These are phyloP conservation scores for Spizaetus ornatus DNA, from an alignment of 2,113 vertebrate genomes.

Conservation along the genomic window DNA sequence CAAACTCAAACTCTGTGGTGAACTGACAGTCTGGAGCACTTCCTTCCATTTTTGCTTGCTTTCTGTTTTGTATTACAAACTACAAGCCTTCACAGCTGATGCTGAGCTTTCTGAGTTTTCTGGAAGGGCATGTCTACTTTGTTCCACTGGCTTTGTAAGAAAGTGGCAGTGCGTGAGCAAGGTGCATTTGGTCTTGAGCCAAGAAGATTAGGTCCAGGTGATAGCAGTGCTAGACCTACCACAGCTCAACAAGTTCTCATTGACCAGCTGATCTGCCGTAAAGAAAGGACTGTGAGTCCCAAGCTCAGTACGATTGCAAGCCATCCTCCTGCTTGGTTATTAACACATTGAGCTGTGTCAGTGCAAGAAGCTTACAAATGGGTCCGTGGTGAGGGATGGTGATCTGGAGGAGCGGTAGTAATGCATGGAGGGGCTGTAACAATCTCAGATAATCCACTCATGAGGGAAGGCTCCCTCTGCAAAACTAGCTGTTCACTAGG, in stretches of 20 bases:
- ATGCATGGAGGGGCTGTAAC: neutral
- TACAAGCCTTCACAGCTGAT: neutral
- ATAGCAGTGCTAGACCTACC: neutral
- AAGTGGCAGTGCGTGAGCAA: neutral
- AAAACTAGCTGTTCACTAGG: neutral
- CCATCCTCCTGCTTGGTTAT: neutral
- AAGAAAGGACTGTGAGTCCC: neutral
- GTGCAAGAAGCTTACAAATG: neutral
- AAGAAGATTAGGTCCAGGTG: neutral
- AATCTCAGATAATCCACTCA: neutral
- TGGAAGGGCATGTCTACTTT: neutral
- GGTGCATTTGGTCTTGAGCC: neutral
- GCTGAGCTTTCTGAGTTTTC: neutral
- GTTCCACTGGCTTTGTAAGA: neutral
- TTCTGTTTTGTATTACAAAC: neutral
- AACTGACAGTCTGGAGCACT: neutral
- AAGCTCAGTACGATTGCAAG: neutral
- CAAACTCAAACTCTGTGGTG: neutral
- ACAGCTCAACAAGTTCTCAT: neutral
- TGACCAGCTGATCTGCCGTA: neutral
- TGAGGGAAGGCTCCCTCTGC: neutral
- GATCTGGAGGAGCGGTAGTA: neutral
- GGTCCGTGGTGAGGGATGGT: neutral
- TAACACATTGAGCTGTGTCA: neutral
- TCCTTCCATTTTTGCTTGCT: neutral